A percentile compares a stretch with the other conserved stretches of the same genome.
Evolutionary conservation across 2,888 invertebrate genomes (phyloP).

Genomic region (Marasmarcha lunaedactyla): DNA sequence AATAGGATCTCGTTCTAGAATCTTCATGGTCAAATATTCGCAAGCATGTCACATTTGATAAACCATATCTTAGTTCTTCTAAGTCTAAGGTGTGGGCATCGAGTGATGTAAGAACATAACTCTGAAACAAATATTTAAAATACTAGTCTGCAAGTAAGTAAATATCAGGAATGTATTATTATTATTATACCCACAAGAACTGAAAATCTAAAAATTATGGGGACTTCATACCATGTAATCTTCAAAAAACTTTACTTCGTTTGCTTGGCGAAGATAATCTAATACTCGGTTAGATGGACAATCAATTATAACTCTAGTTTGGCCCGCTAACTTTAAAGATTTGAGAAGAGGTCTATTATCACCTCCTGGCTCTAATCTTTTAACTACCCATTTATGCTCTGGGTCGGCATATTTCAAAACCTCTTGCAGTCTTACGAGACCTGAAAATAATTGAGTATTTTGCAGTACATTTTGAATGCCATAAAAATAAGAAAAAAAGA

Average conservation of each 20-base stretch:
- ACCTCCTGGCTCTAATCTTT: slow-evolving; percentile 67
- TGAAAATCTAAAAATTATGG: not conserved
- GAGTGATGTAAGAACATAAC: slow-evolving; percentile 56
- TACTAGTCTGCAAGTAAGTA: not conserved
- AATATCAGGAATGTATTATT: not conserved
- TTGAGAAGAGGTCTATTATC: slow-evolving; percentile 79
- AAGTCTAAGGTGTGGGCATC: slow-evolving; percentile 78
- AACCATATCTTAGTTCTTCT: slow-evolving; percentile 69
- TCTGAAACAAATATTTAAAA: slow-evolving; percentile 29
- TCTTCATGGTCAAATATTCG: slow-evolving; percentile 74
- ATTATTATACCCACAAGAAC: not conserved
- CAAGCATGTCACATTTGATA: slow-evolving; percentile 78
- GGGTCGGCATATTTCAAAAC: slow-evolving; percentile 79
- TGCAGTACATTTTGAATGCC: not conserved
- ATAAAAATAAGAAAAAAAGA: not conserved
- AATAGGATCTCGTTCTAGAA: slow-evolving; percentile 54
- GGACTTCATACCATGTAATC: slow-evolving; percentile 75
- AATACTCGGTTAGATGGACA: slow-evolving; percentile 77
- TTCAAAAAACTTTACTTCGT: slow-evolving; percentile 85
- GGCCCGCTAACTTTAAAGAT: slow-evolving; percentile 76
- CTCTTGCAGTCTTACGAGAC: slow-evolving; percentile 83
- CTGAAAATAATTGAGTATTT: slow-evolving; percentile 30
- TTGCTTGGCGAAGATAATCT: slow-evolving; percentile 79
- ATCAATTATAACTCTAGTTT: slow-evolving; percentile 81
- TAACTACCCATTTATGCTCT: slow-evolving; percentile 76